A percentile compares a stretch with the other conserved stretches of the same genome.
Conservation (phyloP, 1,140 invertebrate species). For the Pseudomyrmex cubaensis region DNA sequence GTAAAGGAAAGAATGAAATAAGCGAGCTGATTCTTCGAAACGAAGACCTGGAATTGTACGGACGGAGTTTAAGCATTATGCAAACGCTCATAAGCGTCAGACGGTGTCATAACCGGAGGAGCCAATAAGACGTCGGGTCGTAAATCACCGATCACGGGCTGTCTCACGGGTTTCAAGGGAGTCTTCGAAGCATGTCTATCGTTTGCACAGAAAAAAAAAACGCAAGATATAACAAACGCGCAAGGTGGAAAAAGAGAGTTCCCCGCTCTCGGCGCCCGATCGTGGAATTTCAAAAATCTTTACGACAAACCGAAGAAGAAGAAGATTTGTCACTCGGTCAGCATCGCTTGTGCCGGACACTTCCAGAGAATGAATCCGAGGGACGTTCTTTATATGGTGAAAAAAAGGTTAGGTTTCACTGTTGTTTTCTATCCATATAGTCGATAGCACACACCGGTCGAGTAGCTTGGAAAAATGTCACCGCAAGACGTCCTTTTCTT, state of each 20-base stretch:
- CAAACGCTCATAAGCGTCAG: conserved; percentile 68
- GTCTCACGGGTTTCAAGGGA: conserved; percentile 55
- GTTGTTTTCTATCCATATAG: conserved; percentile 54
- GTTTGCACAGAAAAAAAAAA: conserved; percentile 50
- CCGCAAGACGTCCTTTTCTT: conserved; percentile 58
- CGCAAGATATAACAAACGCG: background rate
- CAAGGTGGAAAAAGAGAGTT: conserved; percentile 15
- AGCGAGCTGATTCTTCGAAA: background rate
- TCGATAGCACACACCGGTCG: conserved; percentile 43
- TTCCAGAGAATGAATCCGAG: conserved; percentile 5
- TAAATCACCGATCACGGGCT: conserved; percentile 68
- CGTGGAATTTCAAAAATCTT: conserved; percentile 59
- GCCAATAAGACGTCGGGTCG: conserved; percentile 72
- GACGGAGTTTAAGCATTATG: conserved; percentile 58
- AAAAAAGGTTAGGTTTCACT: conserved; percentile 50
- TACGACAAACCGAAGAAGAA: conserved; percentile 46
- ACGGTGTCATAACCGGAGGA: conserved; percentile 71
- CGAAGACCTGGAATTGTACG: conserved; percentile 8
- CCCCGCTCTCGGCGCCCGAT: conserved; percentile 31
- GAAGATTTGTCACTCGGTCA: conserved; percentile 45
- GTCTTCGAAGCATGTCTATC: conserved; percentile 6
- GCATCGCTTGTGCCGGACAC: conserved; percentile 28
- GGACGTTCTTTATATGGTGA: conserved; percentile 41
- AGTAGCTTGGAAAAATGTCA: conserved; percentile 57
- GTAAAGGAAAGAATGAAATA: background rate